Evolutionary conservation across 2,113 vertebrate genomes (phyloP).

Genomic region (Porphyrio hochstetteri): DNA sequence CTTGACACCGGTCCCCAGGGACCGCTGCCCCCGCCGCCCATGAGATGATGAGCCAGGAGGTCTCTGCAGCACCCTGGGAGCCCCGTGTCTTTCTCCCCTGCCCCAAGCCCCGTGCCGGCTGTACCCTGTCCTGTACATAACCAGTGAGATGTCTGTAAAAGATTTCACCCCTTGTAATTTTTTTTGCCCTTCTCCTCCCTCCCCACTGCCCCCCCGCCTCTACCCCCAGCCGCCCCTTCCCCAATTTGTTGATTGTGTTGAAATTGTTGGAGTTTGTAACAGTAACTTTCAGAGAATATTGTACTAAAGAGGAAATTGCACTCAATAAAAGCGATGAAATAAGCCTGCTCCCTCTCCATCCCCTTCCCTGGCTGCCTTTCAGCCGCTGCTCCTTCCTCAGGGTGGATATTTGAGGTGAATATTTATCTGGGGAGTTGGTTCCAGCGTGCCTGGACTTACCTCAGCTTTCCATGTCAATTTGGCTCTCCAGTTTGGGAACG

Average conservation of each 20-base stretch:
- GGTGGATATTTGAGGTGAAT: not conserved
- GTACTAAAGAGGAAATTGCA: constrained; percentile 81
- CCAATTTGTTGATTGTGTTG: constrained; percentile 77
- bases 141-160: constrained; percentile 66
- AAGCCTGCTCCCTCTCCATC: constrained; percentile 13
- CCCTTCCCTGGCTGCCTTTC: constrained; percentile 42
- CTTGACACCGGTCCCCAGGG: not conserved
- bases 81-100: not conserved
- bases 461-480: not conserved
- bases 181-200: not conserved
- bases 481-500: not conserved
- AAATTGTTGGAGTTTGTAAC: constrained; percentile 81
- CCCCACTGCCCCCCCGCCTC: too few relatives aligned
- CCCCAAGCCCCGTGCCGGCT: not conserved
- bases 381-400: not conserved
- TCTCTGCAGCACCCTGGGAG: not conserved
- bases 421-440: constrained; percentile 21
- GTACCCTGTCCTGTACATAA: constrained; percentile 58
- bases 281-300: constrained; percentile 79
- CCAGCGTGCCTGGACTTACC: not conserved
- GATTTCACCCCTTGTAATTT: constrained; percentile 62
- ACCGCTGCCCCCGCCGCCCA: not conserved
- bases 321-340: constrained; percentile 82
- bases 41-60: not conserved
- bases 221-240: not conserved